phyloP scores from a whole-genome alignment of 2,888 invertebrate genomes.

The Drosophila lutescens region DNA sequence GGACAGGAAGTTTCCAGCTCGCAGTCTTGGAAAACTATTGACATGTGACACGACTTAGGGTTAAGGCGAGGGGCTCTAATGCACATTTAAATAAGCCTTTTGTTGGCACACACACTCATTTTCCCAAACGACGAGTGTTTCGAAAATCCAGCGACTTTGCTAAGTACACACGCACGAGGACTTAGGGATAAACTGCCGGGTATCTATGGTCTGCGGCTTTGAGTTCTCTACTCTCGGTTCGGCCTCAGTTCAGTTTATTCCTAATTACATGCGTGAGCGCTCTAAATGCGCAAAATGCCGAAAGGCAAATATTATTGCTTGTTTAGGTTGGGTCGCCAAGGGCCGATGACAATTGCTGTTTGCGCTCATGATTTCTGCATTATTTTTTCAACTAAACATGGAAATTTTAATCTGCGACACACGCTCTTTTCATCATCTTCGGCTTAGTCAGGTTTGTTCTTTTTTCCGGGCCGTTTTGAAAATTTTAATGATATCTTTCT shows the following conservation, averaged over 20 bases:
- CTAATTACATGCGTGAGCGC: conserved; percentile 81
- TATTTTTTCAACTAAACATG: conserved; percentile 40
- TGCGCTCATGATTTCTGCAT: conserved; percentile 31
- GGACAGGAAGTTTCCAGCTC: conserved; percentile 38
- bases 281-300: conserved; percentile 73
- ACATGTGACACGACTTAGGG: conserved; percentile 77
- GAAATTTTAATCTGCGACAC: conserved; percentile 51
- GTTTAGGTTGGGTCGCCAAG: conserved; percentile 37
- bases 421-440: conserved; percentile 42
- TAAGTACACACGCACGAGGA: conserved; percentile 56
- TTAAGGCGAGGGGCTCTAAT: conserved; percentile 28
- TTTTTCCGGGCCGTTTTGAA: conserved; percentile 5
- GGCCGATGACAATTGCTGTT: conserved; percentile 38
- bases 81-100: conserved; percentile 74
- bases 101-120: conserved; percentile 54
- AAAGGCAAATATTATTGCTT: conserved; percentile 70
- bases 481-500: conserved; percentile 42
- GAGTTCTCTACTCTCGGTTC: not conserved
- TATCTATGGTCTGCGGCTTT: not conserved
- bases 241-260: conserved; percentile 43
- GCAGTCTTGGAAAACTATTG: conserved; percentile 56
- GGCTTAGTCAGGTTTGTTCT: conserved; percentile 51
- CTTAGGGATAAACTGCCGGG: conserved; percentile 29
- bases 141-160: conserved; percentile 70
- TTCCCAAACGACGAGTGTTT: conserved; percentile 36